Percentiles rank a stretch among this genome's conserved stretches.
phyloP scores from a whole-genome alignment of 2,888 invertebrate genomes.

The Leucophora obtusa region DNA sequence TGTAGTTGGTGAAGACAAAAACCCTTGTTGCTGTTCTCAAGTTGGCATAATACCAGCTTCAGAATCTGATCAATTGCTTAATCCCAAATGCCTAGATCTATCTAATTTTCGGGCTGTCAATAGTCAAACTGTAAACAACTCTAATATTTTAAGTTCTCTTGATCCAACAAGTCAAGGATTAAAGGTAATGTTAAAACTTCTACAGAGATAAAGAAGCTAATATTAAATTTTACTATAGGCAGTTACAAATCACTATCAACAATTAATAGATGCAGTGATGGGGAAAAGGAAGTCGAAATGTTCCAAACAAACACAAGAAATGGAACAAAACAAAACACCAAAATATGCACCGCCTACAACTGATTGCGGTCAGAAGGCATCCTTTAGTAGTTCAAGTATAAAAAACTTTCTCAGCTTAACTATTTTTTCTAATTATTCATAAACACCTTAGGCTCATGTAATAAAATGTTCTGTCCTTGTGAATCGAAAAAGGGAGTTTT shows the following conservation, averaged over 20 bases:
- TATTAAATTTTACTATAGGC: conserved; percentile 36
- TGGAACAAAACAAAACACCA: conserved; percentile 24
- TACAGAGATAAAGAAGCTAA: background rate
- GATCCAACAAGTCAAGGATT: conserved; percentile 66
- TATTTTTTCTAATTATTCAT: no score
- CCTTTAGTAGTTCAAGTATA: conserved; percentile 59
- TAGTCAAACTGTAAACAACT: conserved; percentile 61
- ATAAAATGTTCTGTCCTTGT: conserved; percentile 35
- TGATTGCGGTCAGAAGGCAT: conserved; percentile 40
- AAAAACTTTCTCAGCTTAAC: background rate
- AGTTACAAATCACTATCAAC: conserved; percentile 63
- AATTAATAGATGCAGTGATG: conserved; percentile 57
- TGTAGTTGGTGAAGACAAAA: conserved; percentile 68
- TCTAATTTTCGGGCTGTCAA: conserved; percentile 68
- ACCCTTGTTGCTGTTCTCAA: conserved; percentile 66
- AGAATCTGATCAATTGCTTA: conserved; percentile 63
- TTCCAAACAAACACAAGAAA: background rate
- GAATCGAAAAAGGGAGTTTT: conserved; percentile 53
- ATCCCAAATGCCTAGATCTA: conserved; percentile 69
- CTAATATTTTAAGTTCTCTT: conserved; percentile 47
- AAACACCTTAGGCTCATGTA: conserved; percentile 33
- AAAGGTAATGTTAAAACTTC: conserved; percentile 40
- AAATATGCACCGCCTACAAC: background rate
- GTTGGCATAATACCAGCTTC: conserved; percentile 60
- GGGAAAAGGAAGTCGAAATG: conserved; percentile 6